Conservation (phyloP, 2,888 invertebrate genomes). For the Micoletzkya japonica region DNA sequence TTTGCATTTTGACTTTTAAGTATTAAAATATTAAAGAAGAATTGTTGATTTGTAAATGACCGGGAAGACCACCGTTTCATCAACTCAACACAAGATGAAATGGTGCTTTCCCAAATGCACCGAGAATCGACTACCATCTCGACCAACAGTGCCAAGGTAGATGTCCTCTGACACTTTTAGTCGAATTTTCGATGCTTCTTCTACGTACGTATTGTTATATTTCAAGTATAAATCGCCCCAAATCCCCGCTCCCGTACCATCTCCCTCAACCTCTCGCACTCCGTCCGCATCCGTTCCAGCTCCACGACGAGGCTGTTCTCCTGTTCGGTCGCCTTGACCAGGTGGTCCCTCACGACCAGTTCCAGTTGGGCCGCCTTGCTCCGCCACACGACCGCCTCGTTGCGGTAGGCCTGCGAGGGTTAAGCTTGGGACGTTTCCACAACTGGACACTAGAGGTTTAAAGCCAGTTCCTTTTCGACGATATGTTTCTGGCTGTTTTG, state of each 20-base stretch:
- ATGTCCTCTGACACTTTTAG: no score
- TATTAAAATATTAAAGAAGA: no score
- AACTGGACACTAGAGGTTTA: not conserved
- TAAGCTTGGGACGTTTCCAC: not conserved
- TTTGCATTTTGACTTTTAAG: no score
- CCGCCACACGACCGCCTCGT: conserved; percentile 62
- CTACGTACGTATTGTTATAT: no score
- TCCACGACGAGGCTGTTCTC: conserved; percentile 18
- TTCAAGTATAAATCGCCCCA: no score
- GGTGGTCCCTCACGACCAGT: conserved; percentile 56
- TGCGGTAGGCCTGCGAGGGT: conserved; percentile 56
- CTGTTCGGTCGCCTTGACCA: conserved; percentile 36
- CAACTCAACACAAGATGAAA: no score
- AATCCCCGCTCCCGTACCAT: not conserved
- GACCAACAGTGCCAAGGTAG: no score
- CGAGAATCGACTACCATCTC: no score
- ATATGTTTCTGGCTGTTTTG: not conserved
- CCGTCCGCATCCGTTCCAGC: conserved; percentile 20
- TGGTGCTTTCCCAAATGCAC: no score
- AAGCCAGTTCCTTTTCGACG: not conserved
- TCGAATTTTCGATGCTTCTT: no score
- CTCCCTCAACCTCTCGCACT: conserved; percentile 24
- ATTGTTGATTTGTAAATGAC: no score
- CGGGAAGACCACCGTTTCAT: no score
- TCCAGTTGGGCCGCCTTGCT: conserved; percentile 62